Base-by-base conservation (phyloP, 2,888 invertebrate species). In the Dryococelus australis region DNA sequence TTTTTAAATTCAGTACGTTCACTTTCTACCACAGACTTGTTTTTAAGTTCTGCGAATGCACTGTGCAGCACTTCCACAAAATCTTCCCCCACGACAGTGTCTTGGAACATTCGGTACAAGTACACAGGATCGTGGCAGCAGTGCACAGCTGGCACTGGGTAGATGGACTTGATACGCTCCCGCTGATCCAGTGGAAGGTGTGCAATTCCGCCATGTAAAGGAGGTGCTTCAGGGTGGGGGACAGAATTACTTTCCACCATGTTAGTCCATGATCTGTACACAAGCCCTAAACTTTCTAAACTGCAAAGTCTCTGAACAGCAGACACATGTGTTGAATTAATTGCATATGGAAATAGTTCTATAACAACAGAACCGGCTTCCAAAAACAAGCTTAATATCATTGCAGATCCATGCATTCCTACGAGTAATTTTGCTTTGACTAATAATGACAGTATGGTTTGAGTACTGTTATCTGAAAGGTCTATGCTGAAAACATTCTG, bases 301-400 rank as follows among this genome's bases (percentile, higher is more conserved):
- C 90, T 86, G 84, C 91, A 91, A 27, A 94, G 89, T 8, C 92
- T 92, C 89, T 91, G 92, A 88, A 92, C 92, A 24, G 93, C 93
- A 9, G 93, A 93, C 86, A 93, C 93, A 88, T 92, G 89, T 5
- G 90, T 89, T 26, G 93, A 92, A 87, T 91, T 91, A 43, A 94
- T 91, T 0, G 92, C 93, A 90, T 92, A 93, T 0, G 94, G 94
- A 90, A 93, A 94, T n/a, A 94, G 88, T 90, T 94, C 94, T 24
- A 94, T 89, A 4, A 93, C 89, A 84, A 91, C 88, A 51, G 92
- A 90, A 35, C 91, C 91, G 20, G 91, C 90, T 81, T 90, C 91
- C 26, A 93, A 88, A 90, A 93, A 93, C 87, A 93, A 89, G 20
- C 92, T 90, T 4, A 93, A 89, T 85, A 92, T 91, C 89, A 93